Conservation (phyloP, 2,888 invertebrate genomes). For the Chrysina gloriosa region DNA sequence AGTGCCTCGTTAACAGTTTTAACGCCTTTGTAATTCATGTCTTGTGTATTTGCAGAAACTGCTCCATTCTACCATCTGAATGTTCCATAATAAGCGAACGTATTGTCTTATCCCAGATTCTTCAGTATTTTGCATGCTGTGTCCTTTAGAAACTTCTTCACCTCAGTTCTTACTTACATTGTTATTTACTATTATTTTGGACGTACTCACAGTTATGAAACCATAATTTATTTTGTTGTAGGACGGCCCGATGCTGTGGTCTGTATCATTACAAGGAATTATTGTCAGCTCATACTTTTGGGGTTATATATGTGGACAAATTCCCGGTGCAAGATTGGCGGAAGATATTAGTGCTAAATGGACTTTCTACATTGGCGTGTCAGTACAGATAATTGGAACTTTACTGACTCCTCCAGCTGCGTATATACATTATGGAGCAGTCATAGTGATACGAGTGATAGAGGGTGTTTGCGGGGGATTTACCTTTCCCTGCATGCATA, state of each 20-base stretch:
- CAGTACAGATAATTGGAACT: constrained; percentile 81
- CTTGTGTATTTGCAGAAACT: too few species aligned
- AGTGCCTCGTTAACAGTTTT: too few species aligned
- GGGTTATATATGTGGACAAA: constrained; percentile 85
- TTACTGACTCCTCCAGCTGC: constrained; percentile 82
- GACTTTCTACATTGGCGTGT: constrained; percentile 84
- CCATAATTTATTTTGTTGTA: neutral
- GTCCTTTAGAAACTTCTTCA: too few species aligned
- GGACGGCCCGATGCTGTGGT: constrained; percentile 82
- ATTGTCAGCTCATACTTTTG: constrained; percentile 87
- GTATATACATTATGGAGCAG: constrained; percentile 71
- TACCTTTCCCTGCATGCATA: constrained; percentile 92
- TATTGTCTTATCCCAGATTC: too few species aligned
- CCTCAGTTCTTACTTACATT: too few species aligned
- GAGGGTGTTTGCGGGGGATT: constrained; percentile 88
- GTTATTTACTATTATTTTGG: too few species aligned
- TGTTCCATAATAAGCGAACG: too few species aligned
- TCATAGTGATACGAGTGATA: constrained; percentile 75
- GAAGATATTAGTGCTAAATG: constrained; percentile 89
- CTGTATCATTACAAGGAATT: constrained; percentile 77
- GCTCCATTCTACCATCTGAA: too few species aligned
- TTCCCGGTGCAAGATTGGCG: constrained; percentile 81
- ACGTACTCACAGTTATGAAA: neutral
- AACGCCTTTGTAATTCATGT: too few species aligned
- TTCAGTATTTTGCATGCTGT: too few species aligned